phyloP scores from a whole-genome alignment of 2,888 invertebrate genomes.

The Salpingus planirostris region DNA sequence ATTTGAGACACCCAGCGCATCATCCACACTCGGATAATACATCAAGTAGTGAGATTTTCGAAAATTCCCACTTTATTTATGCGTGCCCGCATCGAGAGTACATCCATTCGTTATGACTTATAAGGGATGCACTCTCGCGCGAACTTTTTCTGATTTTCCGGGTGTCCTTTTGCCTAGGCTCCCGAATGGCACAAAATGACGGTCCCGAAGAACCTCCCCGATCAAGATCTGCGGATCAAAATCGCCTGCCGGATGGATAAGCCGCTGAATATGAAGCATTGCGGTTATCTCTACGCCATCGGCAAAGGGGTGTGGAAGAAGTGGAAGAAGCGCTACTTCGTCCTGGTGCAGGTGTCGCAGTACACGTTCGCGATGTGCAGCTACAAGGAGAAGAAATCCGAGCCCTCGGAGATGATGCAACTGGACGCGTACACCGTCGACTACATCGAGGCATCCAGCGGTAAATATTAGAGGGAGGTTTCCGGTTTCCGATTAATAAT shows the following conservation, averaged over 20 bases:
- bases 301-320: conserved; percentile 99
- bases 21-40: too few species aligned
- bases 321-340: conserved; percentile 98
- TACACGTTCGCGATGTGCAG: conserved; percentile 99
- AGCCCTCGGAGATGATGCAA: conserved; percentile 99
- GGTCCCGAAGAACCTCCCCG: conserved; percentile 87
- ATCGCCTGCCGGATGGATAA: conserved; percentile 98
- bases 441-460: conserved; percentile 93
- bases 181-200: conserved; percentile 99
- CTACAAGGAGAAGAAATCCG: conserved; percentile 97
- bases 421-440: conserved; percentile 99
- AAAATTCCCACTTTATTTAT: too few species aligned
- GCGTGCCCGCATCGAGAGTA: too few species aligned
- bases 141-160: too few species aligned
- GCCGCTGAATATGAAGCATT: conserved; percentile 98
- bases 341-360: conserved; percentile 97
- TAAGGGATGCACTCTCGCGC: too few species aligned
- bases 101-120: too few species aligned
- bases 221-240: conserved; percentile 93
- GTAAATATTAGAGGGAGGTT: conserved; percentile 45
- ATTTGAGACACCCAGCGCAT: too few species aligned
- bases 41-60: too few species aligned
- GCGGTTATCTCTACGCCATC: conserved; percentile 84
- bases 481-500: too few species aligned
- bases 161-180: conserved; percentile 53